Percentiles rank a stretch among this genome's conserved stretches.
Evolutionary conservation across 2,888 invertebrate genomes (phyloP).

Genomic region (Cylloceria caligata): DNA sequence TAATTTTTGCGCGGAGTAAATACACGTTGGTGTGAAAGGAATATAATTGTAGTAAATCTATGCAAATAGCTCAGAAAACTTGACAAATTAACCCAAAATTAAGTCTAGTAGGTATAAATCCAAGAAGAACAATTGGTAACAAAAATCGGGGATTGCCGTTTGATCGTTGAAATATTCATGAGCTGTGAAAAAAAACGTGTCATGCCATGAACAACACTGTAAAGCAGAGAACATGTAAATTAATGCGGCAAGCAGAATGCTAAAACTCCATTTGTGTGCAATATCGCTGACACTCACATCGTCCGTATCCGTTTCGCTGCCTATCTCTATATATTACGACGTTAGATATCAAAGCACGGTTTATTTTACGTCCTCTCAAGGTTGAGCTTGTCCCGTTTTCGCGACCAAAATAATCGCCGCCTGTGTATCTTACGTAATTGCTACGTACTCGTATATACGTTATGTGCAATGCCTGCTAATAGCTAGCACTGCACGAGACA

Average conservation of each 20-base stretch:
- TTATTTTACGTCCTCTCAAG: constrained; percentile 53
- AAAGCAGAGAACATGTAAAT: constrained; percentile 38
- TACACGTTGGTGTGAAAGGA: too few relatives aligned
- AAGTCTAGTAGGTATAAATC: too few relatives aligned
- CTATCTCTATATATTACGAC: constrained; percentile 42
- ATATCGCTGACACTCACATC: constrained; percentile 2
- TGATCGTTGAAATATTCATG: constrained; percentile 58
- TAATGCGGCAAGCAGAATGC: constrained; percentile 24
- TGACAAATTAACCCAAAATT: too few relatives aligned
- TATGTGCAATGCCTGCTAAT: constrained; percentile 2
- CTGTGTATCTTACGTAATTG: constrained; percentile 31
- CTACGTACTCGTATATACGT: background rate
- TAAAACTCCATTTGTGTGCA: constrained; percentile 41
- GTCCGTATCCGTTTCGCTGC: constrained; percentile 15
- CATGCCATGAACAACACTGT: constrained; percentile 25
- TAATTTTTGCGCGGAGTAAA: too few relatives aligned
- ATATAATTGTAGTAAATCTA: too few relatives aligned
- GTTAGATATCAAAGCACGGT: constrained; percentile 57
- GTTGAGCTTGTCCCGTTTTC: constrained; percentile 28
- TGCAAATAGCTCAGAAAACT: background rate
- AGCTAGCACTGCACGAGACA: constrained; percentile 11
- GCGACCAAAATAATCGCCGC: constrained; percentile 46
- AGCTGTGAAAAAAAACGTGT: constrained; percentile 43
- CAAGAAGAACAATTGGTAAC: background rate
- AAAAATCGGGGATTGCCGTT: constrained; percentile 9